Base-by-base conservation (phyloP, 2,797 vertebrate species). In the Parotocinclus haroldoi region DNA sequence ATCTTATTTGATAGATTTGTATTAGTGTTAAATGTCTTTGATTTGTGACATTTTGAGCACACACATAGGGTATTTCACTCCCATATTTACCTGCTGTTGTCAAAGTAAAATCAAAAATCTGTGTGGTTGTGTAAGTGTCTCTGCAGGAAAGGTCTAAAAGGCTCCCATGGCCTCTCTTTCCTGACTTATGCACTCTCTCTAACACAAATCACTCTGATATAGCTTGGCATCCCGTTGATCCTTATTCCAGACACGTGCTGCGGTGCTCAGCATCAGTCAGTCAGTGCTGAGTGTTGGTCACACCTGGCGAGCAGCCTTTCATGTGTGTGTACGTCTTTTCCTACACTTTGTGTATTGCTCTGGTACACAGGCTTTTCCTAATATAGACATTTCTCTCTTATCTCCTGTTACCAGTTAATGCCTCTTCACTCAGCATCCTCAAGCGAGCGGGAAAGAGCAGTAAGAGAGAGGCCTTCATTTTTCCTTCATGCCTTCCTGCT, bases 401-500 rank as follows among this genome's bases (percentile, higher is more conserved):
- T 72, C 61, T 72, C 62, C 50, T 39, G 60, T 55, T 70, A 49
- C 51, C 19, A 50, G 68, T 69, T 72, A 74, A 63, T 60, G 53
- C 68, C 54, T 68, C 50, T 40, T 45, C 51, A 60, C 45, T 9
- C 57, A 54, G 49, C 18, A 42, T 27, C 58, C 57, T 64, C 59
- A 17, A 45, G 46, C 36, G 36, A 55, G 39, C 14, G 37, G 45
- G 17, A 63, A 16, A 45, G 58, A 55, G 60, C 38, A 52, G 42
- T 46, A 53, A 14, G 58, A 54, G 38, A 51, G 54, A 70, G 61
- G 68, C 71, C 50, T 76, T 66, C 63, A 73, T 75, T 73, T 77
- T 79, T 67, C 76, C 74, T 72, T 78, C 68, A 59, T 73, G 73
- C 73, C 72, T 64, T 73, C 67, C 68, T 69, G 72, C 51, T 74